phyloP scores from a whole-genome alignment of 2,888 invertebrate genomes.

The Theretra japonica region DNA sequence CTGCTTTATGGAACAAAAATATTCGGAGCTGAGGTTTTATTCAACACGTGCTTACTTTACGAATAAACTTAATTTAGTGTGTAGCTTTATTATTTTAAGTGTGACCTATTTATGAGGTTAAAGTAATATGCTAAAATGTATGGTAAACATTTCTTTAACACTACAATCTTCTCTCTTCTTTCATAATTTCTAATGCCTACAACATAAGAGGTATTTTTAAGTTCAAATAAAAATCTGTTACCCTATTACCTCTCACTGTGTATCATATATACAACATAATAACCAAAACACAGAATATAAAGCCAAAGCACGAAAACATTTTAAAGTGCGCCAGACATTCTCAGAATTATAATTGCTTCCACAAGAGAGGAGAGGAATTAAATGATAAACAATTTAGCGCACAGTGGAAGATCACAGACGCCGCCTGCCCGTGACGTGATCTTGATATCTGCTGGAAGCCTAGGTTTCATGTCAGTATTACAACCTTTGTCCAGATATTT shows the following conservation, averaged over 20 bases:
- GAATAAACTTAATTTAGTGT: neutral
- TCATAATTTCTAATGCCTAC: too few species aligned
- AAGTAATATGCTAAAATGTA: too few species aligned
- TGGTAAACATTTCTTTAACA: too few species aligned
- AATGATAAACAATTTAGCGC: slow-evolving; percentile 24
- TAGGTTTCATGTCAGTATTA: slow-evolving; percentile 2
- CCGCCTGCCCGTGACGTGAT: slow-evolving; percentile 4
- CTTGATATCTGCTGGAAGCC: slow-evolving; percentile 1
- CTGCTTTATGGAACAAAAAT: slow-evolving; percentile 1
- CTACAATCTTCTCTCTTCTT: too few species aligned
- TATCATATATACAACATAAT: too few species aligned
- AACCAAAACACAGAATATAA: neutral
- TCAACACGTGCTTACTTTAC: neutral
- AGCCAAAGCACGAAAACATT: neutral
- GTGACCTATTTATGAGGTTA: too few species aligned
- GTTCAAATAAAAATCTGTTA: too few species aligned
- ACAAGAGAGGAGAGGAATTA: slow-evolving; percentile 1
- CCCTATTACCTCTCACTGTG: too few species aligned
- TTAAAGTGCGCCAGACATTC: neutral
- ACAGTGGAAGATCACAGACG: neutral
- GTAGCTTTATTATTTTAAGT: too few species aligned
- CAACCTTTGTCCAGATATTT: slow-evolving; percentile 4
- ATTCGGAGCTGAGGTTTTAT: neutral
- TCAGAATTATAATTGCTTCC: neutral
- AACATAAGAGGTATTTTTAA: too few species aligned